Percentiles rank a stretch among this genome's conserved stretches.
Conservation (phyloP, 2,797 vertebrate species). For the Microchirus variegatus region DNA sequence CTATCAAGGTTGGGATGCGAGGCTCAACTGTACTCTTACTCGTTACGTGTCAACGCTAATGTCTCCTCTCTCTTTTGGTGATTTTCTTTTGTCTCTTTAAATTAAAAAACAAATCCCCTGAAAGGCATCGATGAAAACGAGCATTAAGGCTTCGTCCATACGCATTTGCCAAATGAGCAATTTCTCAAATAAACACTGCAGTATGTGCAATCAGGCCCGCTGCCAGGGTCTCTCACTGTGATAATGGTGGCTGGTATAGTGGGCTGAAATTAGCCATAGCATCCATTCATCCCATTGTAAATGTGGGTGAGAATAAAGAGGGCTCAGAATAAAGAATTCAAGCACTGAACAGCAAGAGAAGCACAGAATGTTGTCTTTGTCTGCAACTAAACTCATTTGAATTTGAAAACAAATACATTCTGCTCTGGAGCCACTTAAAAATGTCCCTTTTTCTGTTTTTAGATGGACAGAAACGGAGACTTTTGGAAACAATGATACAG, state of each 20-base stretch:
- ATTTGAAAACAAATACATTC: no score
- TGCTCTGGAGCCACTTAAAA: no score
- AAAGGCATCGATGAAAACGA: constrained; percentile 68
- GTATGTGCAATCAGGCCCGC: constrained; percentile 61
- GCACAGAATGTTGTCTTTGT: no score
- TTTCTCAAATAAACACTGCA: constrained; percentile 63
- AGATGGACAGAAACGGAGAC: no score
- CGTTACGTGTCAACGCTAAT: constrained; percentile 68
- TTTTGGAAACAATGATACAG: no score
- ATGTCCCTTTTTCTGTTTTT: no score
- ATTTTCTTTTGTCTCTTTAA: constrained; percentile 68
- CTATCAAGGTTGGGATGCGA: constrained; percentile 69
- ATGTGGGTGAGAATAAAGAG: constrained; percentile 33
- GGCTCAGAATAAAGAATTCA: background rate
- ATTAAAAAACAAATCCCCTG: constrained; percentile 77
- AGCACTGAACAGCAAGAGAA: background rate
- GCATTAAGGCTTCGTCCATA: constrained; percentile 66
- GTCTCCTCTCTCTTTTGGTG: constrained; percentile 59
- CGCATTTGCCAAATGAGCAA: constrained; percentile 72
- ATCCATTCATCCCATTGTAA: constrained; percentile 41
- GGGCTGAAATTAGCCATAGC: constrained; percentile 56
- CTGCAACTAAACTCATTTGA: no score
- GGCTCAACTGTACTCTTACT: constrained; percentile 65
- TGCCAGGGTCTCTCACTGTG: constrained; percentile 70
- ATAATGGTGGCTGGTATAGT: constrained; percentile 55